phyloP scores from a whole-genome alignment of 2,888 invertebrate genomes.

The Incurvaria masculella region DNA sequence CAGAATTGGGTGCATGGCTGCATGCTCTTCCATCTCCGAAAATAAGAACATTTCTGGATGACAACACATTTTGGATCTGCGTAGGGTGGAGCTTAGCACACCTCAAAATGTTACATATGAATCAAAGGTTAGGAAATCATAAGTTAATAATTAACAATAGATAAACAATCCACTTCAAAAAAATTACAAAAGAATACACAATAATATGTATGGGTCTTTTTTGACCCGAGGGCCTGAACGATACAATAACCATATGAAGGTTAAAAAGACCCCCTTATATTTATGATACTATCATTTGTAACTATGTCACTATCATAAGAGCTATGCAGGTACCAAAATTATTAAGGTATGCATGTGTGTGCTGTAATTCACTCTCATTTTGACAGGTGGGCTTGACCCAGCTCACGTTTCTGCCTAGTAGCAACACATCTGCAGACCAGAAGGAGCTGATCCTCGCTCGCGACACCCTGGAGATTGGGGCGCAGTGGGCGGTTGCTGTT shows the following conservation, averaged over 20 bases:
- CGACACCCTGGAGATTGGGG: slow-evolving; percentile 93
- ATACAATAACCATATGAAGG: neutral
- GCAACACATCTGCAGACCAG: slow-evolving; percentile 66
- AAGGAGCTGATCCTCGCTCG: slow-evolving; percentile 84
- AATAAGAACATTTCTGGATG: too few relatives aligned
- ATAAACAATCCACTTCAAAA: neutral
- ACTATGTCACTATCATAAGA: neutral
- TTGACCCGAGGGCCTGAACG: too few relatives aligned
- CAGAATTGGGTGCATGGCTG: too few relatives aligned
- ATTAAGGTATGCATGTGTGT: slow-evolving; percentile 10
- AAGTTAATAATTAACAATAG: neutral
- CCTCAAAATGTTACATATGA: too few relatives aligned
- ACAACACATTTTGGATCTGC: too few relatives aligned
- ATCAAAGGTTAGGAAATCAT: too few relatives aligned
- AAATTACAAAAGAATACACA: too few relatives aligned
- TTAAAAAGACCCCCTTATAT: neutral
- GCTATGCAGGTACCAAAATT: slow-evolving; percentile 4
- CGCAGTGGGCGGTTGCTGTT: slow-evolving; percentile 90
- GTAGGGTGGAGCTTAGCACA: too few relatives aligned
- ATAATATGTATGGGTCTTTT: too few relatives aligned
- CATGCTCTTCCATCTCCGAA: too few relatives aligned
- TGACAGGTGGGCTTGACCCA: slow-evolving; percentile 79
- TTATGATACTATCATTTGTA: neutral
- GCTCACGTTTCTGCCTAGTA: slow-evolving; percentile 83
- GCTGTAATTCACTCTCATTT: slow-evolving; percentile 16